Conservation (phyloP, 2,888 invertebrate species). For the Yponomeuta cagnagella region DNA sequence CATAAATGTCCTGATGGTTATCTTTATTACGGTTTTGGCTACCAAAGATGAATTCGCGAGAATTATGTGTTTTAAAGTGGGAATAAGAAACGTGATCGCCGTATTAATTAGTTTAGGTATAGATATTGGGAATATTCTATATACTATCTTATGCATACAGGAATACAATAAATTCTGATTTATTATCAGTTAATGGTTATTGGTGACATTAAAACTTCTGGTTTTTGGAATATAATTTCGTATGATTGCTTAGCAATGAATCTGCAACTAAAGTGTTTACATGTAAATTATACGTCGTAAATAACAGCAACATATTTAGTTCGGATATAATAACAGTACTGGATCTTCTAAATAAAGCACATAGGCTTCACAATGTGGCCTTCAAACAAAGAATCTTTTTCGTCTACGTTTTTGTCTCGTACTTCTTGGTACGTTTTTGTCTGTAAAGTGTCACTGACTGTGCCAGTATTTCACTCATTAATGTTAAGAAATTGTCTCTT, state of each 20-base stretch:
- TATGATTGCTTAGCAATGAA: too few relatives aligned
- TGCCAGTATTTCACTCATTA: constrained; percentile 31
- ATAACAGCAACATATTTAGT: too few relatives aligned
- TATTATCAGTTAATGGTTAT: too few relatives aligned
- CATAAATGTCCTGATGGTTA: constrained; percentile 1
- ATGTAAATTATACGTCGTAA: too few relatives aligned
- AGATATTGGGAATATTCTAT: neutral
- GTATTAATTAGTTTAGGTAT: too few relatives aligned
- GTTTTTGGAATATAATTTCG: too few relatives aligned
- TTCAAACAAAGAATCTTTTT: neutral
- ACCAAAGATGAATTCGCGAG: neutral
- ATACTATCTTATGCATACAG: too few relatives aligned
- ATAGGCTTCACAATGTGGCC: neutral
- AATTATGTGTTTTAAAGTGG: neutral
- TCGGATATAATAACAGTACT: neutral
- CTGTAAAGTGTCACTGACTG: neutral
- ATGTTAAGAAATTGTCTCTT: constrained; percentile 32
- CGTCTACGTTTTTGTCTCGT: constrained; percentile 1
- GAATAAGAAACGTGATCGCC: neutral
- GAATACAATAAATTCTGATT: neutral
- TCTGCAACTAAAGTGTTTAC: too few relatives aligned
- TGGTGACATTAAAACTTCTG: too few relatives aligned
- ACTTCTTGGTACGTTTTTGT: neutral
- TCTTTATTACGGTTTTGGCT: neutral
- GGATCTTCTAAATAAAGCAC: too few relatives aligned